phyloP scores from a whole-genome alignment of 1,140 invertebrate species.

The Euura saliciscinereae region DNA sequence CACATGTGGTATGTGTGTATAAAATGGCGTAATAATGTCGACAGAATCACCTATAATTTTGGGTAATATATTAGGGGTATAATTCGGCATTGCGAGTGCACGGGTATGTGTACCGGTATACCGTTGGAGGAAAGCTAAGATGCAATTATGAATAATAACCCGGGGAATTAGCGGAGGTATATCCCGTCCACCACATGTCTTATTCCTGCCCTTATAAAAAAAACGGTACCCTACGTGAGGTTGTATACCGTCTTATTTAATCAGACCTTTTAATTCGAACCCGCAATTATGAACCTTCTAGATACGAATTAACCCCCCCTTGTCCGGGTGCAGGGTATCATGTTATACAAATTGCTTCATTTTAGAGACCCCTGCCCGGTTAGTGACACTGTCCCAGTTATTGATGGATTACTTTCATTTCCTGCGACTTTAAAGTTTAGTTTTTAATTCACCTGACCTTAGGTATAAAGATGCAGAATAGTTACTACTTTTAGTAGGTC shows the following conservation, averaged over 20 bases:
- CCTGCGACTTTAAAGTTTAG: too few relatives aligned
- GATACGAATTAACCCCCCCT: too few relatives aligned
- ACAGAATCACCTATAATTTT: slow-evolving; percentile 53
- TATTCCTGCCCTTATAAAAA: background rate
- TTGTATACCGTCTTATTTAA: slow-evolving; percentile 6
- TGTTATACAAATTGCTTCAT: too few relatives aligned
- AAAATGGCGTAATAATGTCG: slow-evolving; percentile 3
- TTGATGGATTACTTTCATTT: too few relatives aligned
- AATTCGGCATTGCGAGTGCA: too few relatives aligned
- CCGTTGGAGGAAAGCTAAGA: slow-evolving; percentile 30
- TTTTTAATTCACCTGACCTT: too few relatives aligned
- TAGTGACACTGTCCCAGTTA: background rate
- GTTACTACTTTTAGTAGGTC: too few relatives aligned
- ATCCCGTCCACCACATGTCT: slow-evolving; percentile 52
- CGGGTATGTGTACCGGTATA: too few relatives aligned
- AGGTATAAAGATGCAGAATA: too few relatives aligned
- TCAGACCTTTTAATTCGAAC: slow-evolving; percentile 9
- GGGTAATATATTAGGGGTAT: slow-evolving; percentile 47
- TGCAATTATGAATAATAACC: slow-evolving; percentile 52
- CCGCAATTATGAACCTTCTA: slow-evolving; percentile 1
- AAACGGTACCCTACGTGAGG: background rate
- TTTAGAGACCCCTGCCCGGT: too few relatives aligned
- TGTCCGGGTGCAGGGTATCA: too few relatives aligned
- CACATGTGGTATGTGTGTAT: background rate
- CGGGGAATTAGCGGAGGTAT: slow-evolving; percentile 23